Evolutionary conservation across 2,888 invertebrate genomes (phyloP).

Genomic region (Achlya flavicornis): DNA sequence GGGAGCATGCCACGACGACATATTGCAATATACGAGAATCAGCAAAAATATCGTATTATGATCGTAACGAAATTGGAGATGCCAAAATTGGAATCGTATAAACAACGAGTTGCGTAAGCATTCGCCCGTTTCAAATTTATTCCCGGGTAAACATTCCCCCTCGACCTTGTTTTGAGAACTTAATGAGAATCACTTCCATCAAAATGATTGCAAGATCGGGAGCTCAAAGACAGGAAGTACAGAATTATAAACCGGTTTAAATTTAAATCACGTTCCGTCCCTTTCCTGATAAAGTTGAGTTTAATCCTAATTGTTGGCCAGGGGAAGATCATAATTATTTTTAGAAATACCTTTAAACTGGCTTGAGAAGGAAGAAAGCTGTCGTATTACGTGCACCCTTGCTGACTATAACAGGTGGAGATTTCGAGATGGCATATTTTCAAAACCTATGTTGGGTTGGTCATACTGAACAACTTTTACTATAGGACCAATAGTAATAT

Average conservation of each 20-base stretch:
- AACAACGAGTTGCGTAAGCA: constrained; percentile 39
- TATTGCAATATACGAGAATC: constrained; percentile 61
- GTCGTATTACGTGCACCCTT: background rate
- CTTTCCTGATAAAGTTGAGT: constrained; percentile 9
- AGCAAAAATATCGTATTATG: constrained; percentile 47
- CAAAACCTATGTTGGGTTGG: too few relatives aligned
- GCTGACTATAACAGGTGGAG: too few relatives aligned
- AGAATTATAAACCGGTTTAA: background rate
- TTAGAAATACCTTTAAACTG: background rate
- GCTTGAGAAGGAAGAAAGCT: background rate
- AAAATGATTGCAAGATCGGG: constrained; percentile 22
- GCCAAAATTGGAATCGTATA: constrained; percentile 49
- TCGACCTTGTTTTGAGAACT: constrained; percentile 35
- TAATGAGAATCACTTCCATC: constrained; percentile 46
- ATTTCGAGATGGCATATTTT: too few relatives aligned
- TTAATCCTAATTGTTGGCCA: constrained; percentile 7
- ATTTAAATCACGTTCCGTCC: constrained; percentile 12
- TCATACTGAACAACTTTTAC: too few relatives aligned
- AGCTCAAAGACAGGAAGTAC: constrained; percentile 2
- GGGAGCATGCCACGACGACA: constrained; percentile 44
- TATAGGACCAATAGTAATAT: too few relatives aligned
- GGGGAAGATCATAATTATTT: background rate
- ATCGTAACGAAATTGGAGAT: constrained; percentile 38
- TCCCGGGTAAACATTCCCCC: constrained; percentile 36
- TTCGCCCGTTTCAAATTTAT: constrained; percentile 30